Base-by-base conservation (phyloP, 2,888 invertebrate species). In the Microplitis deprimator region DNA sequence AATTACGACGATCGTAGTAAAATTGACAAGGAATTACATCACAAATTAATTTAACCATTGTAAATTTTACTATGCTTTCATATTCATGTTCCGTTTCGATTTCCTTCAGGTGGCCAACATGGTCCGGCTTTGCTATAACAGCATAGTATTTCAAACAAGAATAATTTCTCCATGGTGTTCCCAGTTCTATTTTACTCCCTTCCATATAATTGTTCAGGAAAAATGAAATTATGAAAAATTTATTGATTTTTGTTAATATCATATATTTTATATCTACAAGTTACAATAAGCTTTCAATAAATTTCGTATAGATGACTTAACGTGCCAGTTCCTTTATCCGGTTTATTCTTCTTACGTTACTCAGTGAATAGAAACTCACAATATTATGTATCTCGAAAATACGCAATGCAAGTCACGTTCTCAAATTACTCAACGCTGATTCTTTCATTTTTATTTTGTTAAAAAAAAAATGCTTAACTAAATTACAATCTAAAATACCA, bases 341-440 rank as follows among this genome's bases (percentile, higher is more conserved):
- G 76, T 71, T 64, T 65, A 71, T 76, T 76, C 73, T 67, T n/a
- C 68, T 38, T n/a, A n/a, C 29, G 59, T 71, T 70, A 65, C 70
- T 64, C 64, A 6, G 17, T 70, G 70, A 70, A 69, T 50, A 70
- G 59, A 20, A 13, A 70, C 20, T 29, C 59, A 70, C 59, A 41
- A 70, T 71, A n/a, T 59, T 20, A 70, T 71, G 17, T 41, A 62
- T 62, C 50, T 29, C 40, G n/a, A n/a, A 38, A n/a, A 17, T n/a
- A 17, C n/a, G 38, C 38, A 67, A 67, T n/a, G 38, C 67, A 39
- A 67, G 67, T 67, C 67, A 67, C 67, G 67, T 67, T 20, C n/a
- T 20, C 38, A n/a, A 67, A 67, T 67, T 67, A 67, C 67, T 67
- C 39, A 67, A 20, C 20, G 67, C 29, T 39, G 67, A 67, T 67